A percentile compares a stretch with the other conserved stretches of the same genome.
Evolutionary conservation across 2,888 invertebrate genomes (phyloP).

Genomic region (Spilarctia lutea): DNA sequence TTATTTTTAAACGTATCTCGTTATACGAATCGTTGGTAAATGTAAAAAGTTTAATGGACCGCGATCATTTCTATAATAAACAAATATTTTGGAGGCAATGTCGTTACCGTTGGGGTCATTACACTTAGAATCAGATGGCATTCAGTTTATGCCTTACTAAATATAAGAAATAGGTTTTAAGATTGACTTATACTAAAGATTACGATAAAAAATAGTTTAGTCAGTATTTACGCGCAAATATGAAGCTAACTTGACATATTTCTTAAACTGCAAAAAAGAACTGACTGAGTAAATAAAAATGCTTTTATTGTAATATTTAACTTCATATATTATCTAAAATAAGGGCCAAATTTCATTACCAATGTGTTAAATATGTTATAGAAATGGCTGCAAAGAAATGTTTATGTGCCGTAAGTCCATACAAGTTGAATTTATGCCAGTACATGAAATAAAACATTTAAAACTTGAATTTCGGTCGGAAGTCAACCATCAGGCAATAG

Average conservation of each 20-base stretch:
- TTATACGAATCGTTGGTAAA: constrained; percentile 27
- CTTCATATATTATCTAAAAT: no score
- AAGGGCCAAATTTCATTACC: no score
- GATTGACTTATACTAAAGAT: background rate
- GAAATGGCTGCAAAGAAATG: no score
- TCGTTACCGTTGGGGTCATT: constrained; percentile 17
- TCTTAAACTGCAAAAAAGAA: no score
- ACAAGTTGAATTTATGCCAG: no score
- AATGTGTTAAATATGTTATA: no score
- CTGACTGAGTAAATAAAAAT: no score
- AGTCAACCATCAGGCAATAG: background rate
- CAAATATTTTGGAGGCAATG: constrained; percentile 22
- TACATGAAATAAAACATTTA: background rate
- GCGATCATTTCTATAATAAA: constrained; percentile 28
- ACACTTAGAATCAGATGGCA: constrained; percentile 5
- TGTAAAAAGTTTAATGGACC: constrained; percentile 29
- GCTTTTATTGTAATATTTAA: no score
- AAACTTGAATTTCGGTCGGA: background rate
- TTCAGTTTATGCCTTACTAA: background rate
- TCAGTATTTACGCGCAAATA: background rate
- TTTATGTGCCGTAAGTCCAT: no score
- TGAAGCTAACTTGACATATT: background rate
- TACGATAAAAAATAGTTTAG: background rate
- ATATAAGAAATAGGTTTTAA: background rate
- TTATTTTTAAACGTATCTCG: constrained; percentile 27